Evolutionary conservation across 2,888 invertebrate species (phyloP), one percentile per base, ranked within the genome.

Genomic region (Ectemnius lituratus): DNA sequence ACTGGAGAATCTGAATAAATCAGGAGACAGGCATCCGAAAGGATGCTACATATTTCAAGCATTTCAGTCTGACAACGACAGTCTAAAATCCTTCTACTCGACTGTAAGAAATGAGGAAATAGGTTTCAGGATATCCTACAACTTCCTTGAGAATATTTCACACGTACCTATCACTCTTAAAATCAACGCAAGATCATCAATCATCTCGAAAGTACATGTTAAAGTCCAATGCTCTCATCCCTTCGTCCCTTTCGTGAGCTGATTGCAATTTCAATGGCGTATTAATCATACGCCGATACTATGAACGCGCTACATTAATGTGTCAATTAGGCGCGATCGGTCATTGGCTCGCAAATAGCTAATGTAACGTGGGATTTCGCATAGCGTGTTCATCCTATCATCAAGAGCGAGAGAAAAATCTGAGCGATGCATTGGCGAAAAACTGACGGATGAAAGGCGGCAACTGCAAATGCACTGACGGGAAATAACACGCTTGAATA

Each of bases 31-130:
- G 59, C 57, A 18, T 37, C 49, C 63, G 62, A 60, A 65, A 56
- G 68, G 58, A 59, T 73, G 67, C n/a, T 80, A 64, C 74, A 81
- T 80, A 73, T 75, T 80, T 76, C 37, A 80, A 11, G 16, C 8
- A 52, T 37, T 64, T 46, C 49, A 37, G 74, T 78, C 78, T 80
- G 70, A 63, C 70, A 75, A 16, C 57, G 49, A 8, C 20, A 28
- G 45, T 52, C 27, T 52, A 16, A 13, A 52, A 52, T 52, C 52
- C 52, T 37, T 37, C 37, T 37, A 2, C 2, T 0, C 1, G 8
- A 37, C 8, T 37, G 8, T 37, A 37, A 37, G 37, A 11, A 37
- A 37, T 37, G 8, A 37, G 37, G 37, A 37, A 37, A 37, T 11
- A 6, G 8, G 2, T 37, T 37, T 37, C 1, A 37, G 37, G 8